Evolutionary conservation across 2,888 invertebrate species (phyloP), one percentile per base, ranked within the genome.

Genomic region (Thecophora atra): DNA sequence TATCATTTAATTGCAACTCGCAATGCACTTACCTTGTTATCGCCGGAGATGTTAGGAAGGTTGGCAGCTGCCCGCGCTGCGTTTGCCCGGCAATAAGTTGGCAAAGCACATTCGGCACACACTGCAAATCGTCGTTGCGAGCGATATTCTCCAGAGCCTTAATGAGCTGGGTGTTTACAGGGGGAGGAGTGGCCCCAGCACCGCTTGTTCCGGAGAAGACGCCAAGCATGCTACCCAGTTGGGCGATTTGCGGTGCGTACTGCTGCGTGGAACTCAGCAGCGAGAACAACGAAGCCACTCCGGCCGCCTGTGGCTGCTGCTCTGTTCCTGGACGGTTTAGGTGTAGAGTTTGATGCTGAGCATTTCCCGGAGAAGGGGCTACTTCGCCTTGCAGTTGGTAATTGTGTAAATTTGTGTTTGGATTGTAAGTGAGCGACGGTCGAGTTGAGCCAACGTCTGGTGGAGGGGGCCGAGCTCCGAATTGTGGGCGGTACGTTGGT

Each of bases 51-150:
- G 83, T 86, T 74, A 86, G 79, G 79, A 85, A 85, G 75, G 79
- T 76, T 24, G 86, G 86, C 77, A 86, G 78, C 78, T 85, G 83
- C 73, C 82, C 83, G 77, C 86, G 82, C 78, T 83, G 81, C 74
- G 83, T 82, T 78, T 85, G 86, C 74, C 89, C 87, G 79, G 90
- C 87, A 65, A 93, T 91, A 69, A 93, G 89, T 85, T 94, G 94
- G 81, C 95, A 95, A 75, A 95, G 88, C 78, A 95, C 88, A 81
- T 93, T 89, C 3, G 94, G 92, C 74, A 95, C 93, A 85, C 95
- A 95, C 80, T 92, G 91, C 79, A 91, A 89, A 83, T 94, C 93
- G 83, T 95, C 95, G 84, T 93, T 91, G 78, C 88, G 87, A 21
- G 91, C 88, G 78, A 92, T 90, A 74, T 91, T 89, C 78, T 88